phyloP scores from a whole-genome alignment of 1,140 invertebrate species.

The Caerostris extrusa region DNA sequence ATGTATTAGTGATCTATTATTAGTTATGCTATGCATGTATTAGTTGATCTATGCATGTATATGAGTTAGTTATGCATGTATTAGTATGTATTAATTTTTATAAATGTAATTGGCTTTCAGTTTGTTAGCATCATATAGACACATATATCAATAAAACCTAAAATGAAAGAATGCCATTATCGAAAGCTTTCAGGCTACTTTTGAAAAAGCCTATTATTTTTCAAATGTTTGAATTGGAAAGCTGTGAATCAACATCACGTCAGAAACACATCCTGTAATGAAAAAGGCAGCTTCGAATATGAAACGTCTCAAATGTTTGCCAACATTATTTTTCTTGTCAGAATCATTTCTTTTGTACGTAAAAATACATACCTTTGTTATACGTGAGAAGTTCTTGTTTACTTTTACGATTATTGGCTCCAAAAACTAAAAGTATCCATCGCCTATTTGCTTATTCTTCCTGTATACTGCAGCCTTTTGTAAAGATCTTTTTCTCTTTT shows the following conservation, averaged over 20 bases:
- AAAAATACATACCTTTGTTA: not conserved
- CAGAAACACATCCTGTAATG: not conserved
- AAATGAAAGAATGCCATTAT: too few species aligned
- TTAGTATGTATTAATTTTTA: too few species aligned
- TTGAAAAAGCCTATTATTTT: too few species aligned
- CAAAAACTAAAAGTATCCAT: not conserved
- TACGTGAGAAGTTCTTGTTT: not conserved
- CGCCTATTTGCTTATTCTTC: not conserved
- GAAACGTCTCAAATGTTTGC: not conserved
- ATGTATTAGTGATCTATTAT: too few species aligned
- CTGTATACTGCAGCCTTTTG: not conserved
- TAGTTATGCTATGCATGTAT: too few species aligned
- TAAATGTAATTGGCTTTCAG: too few species aligned
- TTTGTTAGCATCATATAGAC: too few species aligned
- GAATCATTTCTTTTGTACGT: not conserved
- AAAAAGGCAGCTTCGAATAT: not conserved
- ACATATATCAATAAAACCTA: too few species aligned
- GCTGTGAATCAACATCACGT: not conserved
- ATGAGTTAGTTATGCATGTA: too few species aligned
- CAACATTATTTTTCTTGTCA: not conserved
- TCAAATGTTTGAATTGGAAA: not conserved
- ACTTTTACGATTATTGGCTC: not conserved
- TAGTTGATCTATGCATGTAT: too few species aligned
- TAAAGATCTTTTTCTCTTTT: too few species aligned
- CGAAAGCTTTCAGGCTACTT: too few species aligned